phyloP scores from a whole-genome alignment of 2,797 vertebrate species.

The Anas georgica region DNA sequence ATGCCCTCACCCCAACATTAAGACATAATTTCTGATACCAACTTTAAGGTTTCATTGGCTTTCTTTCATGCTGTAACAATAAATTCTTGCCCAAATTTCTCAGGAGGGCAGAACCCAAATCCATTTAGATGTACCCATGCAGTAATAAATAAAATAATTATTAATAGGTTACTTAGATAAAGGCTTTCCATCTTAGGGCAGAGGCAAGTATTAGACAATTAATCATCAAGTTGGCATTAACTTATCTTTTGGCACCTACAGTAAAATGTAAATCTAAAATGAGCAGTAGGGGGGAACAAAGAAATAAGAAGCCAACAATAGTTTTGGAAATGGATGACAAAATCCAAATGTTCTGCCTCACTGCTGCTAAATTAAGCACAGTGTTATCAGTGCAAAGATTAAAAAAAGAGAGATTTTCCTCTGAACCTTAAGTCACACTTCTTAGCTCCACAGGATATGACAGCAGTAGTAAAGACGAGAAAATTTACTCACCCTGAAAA shows the following conservation, averaged over 20 bases:
- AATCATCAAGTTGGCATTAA: constrained; percentile 57
- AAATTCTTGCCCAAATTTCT: constrained; percentile 26
- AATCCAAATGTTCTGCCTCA: constrained; percentile 68
- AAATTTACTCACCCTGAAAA: constrained; percentile 67
- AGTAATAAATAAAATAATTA: constrained; percentile 56
- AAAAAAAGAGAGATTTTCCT: constrained; percentile 44
- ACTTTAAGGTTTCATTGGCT: not conserved
- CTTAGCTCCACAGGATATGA: not conserved
- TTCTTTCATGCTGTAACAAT: not conserved
- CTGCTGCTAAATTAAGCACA: constrained; percentile 62
- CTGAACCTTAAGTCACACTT: constrained; percentile 32
- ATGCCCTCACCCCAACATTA: not conserved
- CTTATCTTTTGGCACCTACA: constrained; percentile 67
- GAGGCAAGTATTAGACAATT: constrained; percentile 57
- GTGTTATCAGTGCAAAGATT: constrained; percentile 59
- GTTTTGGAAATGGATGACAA: constrained; percentile 69
- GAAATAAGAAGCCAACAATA: constrained; percentile 55
- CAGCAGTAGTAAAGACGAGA: not conserved
- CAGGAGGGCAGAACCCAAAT: not conserved
- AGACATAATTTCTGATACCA: not conserved
- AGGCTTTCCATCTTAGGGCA: constrained; percentile 45
- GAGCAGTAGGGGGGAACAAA: constrained; percentile 21
- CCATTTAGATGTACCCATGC: not conserved
- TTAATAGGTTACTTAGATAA: constrained; percentile 54
- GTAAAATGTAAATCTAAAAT: constrained; percentile 49